A percentile compares a stretch with the other conserved stretches of the same genome.
Evolutionary conservation across 2,113 vertebrate species (phyloP).

Genomic region (Mus musculus): GRCm39 chr10:124964501-124965000

Average conservation of each 20-base stretch:
- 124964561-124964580: not conserved
- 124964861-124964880: no score
- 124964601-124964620: not conserved
- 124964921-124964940: no score
- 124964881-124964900: no score
- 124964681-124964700: not conserved
- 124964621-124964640: not conserved
- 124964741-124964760: not conserved
- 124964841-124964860: not conserved
- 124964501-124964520: not conserved
- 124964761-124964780: not conserved
- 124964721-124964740: not conserved
- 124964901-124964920: no score
- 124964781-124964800: not conserved
- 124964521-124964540: not conserved
- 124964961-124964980: no score
- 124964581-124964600: not conserved
- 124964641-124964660: not conserved
- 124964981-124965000: no score
- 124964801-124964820: not conserved
- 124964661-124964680: not conserved
- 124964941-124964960: no score
- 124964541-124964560: not conserved
- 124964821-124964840: not conserved
- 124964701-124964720: not conserved